Conservation (phyloP, 2,888 invertebrate genomes). For the Papilio demoleus region DNA sequence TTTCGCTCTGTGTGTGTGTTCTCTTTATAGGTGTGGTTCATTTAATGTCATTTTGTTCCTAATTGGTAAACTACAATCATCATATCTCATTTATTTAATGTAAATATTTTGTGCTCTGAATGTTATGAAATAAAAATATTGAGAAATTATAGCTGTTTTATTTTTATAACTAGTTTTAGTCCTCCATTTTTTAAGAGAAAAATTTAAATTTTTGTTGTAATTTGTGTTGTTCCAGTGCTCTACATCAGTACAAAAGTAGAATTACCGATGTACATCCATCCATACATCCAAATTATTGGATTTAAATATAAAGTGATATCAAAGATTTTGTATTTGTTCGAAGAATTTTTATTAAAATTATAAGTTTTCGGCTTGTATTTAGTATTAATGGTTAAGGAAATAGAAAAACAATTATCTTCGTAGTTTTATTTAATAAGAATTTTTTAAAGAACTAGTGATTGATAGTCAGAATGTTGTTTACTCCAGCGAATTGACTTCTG, state of each 20-base stretch:
- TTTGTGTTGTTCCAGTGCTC: too few relatives aligned
- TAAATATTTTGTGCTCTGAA: slow-evolving; percentile 33
- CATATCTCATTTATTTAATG: slow-evolving; percentile 16
- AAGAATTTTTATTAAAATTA: background rate
- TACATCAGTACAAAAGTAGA: too few relatives aligned
- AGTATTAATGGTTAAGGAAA: too few relatives aligned
- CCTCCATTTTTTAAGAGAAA: too few relatives aligned
- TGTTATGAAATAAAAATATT: slow-evolving; percentile 33
- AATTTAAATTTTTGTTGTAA: too few relatives aligned
- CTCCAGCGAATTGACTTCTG: slow-evolving; percentile 36
- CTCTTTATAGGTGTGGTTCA: slow-evolving; percentile 11
- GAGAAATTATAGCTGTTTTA: slow-evolving; percentile 35
- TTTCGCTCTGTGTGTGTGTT: background rate
- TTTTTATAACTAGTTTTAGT: too few relatives aligned
- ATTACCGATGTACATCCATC: too few relatives aligned
- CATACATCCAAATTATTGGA: too few relatives aligned
- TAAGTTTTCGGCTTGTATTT: too few relatives aligned
- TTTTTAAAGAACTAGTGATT: too few relatives aligned
- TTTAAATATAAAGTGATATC: too few relatives aligned
- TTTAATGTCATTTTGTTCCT: slow-evolving; percentile 5
- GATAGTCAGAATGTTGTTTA: background rate
- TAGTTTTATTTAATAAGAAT: background rate
- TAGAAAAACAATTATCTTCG: too few relatives aligned
- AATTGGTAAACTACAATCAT: background rate
- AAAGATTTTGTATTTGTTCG: background rate